Percentiles rank a stretch among this genome's conserved stretches.
phyloP scores from a whole-genome alignment of 1,140 invertebrate genomes.

The Ephestia elutella region DNA sequence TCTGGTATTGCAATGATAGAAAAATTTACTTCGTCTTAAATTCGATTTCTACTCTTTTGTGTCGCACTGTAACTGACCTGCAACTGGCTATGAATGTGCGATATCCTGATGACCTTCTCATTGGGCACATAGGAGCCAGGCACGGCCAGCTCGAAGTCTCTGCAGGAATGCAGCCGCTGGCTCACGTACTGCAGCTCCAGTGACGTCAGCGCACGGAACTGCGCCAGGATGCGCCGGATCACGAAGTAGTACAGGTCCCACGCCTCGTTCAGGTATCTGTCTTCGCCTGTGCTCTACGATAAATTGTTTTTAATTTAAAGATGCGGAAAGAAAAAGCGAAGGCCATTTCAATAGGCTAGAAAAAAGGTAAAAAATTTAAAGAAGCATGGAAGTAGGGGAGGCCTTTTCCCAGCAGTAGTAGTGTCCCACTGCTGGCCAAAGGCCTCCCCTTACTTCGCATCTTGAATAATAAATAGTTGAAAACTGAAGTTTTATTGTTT shows the following conservation, averaged over 20 bases:
- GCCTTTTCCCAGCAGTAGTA: no score
- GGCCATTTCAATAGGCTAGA: no score
- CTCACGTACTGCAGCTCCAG: constrained; percentile 97
- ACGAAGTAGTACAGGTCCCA: constrained; percentile 99
- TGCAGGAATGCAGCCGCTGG: constrained; percentile 90
- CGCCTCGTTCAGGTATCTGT: constrained; percentile 95
- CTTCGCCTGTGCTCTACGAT: constrained; percentile 81
- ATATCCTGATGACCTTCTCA: constrained; percentile 89
- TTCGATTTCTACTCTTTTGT: no score
- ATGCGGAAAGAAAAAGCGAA: no score
- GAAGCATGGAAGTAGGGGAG: no score
- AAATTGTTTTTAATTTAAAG: not conserved
- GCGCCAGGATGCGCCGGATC: constrained; percentile 94
- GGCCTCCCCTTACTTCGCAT: no score
- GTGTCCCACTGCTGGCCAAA: no score
- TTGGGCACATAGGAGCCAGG: constrained; percentile 96
- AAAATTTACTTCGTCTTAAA: no score
- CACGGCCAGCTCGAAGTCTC: constrained; percentile 95
- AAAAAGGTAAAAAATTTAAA: no score
- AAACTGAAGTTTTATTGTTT: no score
- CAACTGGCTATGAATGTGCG: constrained; percentile 86
- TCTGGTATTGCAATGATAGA: no score
- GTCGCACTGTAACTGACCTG: constrained; percentile 82
- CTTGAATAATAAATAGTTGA: no score
- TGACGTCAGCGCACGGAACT: constrained; percentile 92